phyloP scores from a whole-genome alignment of 2,113 vertebrate genomes.

The Patagioenas fasciata region DNA sequence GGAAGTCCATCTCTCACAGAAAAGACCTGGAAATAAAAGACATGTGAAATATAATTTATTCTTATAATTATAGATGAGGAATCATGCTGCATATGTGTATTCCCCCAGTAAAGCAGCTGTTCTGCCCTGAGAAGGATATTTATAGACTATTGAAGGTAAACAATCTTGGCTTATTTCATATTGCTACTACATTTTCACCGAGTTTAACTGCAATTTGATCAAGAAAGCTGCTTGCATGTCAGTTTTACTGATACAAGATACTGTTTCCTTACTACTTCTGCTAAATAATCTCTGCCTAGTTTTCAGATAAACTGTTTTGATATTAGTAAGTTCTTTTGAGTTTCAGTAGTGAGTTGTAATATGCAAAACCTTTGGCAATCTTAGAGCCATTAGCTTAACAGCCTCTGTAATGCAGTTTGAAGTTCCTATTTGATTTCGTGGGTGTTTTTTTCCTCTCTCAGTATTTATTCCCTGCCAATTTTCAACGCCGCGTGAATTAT shows the following conservation, averaged over 20 bases:
- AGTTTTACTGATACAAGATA: conserved; percentile 20
- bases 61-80: conserved; percentile 1
- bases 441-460: background rate
- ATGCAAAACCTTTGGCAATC: conserved; percentile 16
- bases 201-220: conserved; percentile 29
- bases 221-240: conserved; percentile 37
- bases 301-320: conserved; percentile 45
- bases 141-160: conserved; percentile 60
- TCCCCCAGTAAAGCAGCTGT: conserved; percentile 58
- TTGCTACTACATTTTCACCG: background rate
- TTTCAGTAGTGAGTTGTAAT: conserved; percentile 32
- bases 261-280: conserved; percentile 14
- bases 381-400: conserved; percentile 33
- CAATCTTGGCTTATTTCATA: conserved; percentile 44
- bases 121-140: conserved; percentile 62
- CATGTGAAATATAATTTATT: background rate
- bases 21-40: background rate
- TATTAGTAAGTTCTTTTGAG: conserved; percentile 42
- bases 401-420: conserved; percentile 15
- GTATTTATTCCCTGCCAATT: conserved; percentile 61
- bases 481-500: background rate
- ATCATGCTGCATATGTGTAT: background rate
- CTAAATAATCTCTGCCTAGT: conserved; percentile 49
- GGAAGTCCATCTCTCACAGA: background rate
- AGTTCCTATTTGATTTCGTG: conserved; percentile 40